These are phyloP conservation scores for Hirtodrosophila confusa DNA, from an alignment of 2,888 invertebrate species.

Conservation along the genomic window DNA sequence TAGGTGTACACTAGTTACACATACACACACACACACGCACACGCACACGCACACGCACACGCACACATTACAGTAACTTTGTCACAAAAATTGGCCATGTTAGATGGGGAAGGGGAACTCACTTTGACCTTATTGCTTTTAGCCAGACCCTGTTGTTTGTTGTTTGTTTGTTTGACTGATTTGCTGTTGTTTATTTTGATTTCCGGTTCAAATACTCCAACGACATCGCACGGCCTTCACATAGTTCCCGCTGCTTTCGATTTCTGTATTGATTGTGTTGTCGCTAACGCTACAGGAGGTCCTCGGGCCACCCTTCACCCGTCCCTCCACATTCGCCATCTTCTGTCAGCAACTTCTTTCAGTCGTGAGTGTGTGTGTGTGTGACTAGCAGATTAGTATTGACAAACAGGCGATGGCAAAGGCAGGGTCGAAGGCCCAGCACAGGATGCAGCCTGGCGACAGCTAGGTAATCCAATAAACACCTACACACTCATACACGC, in stretches of 20 bases:
- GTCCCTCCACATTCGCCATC: conserved; percentile 4
- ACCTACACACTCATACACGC: conserved; percentile 24
- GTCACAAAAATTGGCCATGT: conserved; percentile 64
- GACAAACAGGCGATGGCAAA: conserved; percentile 61
- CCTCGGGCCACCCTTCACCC: conserved; percentile 1
- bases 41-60: neutral
- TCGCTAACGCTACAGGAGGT: conserved; percentile 52
- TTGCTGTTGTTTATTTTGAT: conserved; percentile 78
- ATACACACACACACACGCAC: conserved; percentile 1
- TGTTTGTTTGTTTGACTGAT: conserved; percentile 76
- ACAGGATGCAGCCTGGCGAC: conserved; percentile 47
- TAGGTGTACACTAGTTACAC: conserved; percentile 20
- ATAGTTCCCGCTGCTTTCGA: conserved; percentile 67
- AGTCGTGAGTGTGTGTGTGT: conserved; percentile 25
- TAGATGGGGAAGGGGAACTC: conserved; percentile 30
- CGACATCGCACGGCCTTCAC: conserved; percentile 32
- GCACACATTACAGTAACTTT: conserved; percentile 50
- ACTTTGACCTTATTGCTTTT: conserved; percentile 74
- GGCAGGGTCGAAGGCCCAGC: neutral
- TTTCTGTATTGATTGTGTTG: conserved; percentile 75
- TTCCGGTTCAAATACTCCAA: conserved; percentile 73
- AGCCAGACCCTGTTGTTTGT: conserved; percentile 55
- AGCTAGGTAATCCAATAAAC: conserved; percentile 73
- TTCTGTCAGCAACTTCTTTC: conserved; percentile 2
- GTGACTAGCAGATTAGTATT: conserved; percentile 71